Percentiles rank a stretch among this genome's conserved stretches.
Evolutionary conservation across 30 jellyfish, hydroid and myxozoan genomes (phyloP).

Genomic region (Nemopilema nomurai): DNA sequence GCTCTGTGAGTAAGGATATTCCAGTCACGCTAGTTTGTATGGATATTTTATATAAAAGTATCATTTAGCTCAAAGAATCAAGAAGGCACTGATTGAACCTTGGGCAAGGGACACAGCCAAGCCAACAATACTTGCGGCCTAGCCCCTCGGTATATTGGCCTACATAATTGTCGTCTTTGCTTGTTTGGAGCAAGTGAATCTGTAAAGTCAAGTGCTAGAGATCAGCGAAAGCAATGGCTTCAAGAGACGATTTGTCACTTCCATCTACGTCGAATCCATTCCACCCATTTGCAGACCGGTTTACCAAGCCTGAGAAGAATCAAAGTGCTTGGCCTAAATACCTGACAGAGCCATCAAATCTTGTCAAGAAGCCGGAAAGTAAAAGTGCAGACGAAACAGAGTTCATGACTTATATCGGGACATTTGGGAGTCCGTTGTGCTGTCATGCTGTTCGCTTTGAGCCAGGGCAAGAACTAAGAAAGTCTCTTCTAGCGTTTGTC

Average conservation of each 20-base stretch:
- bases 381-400: constrained; percentile 30
- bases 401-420: constrained; percentile 21
- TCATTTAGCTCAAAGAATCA: neutral
- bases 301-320: constrained; percentile 2
- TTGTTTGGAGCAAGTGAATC: neutral
- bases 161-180: neutral
- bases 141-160: neutral
- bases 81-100: neutral
- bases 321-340: constrained; percentile 29
- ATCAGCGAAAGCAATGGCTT: constrained; percentile 11
- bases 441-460: constrained; percentile 75
- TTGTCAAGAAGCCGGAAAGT: constrained; percentile 21
- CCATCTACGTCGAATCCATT: constrained; percentile 39
- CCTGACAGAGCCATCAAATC: neutral
- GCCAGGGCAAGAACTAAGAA: constrained; percentile 90
- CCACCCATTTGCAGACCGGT: constrained; percentile 13
- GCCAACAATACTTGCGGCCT: neutral
- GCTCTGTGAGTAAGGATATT: neutral
- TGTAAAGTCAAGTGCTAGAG: neutral
- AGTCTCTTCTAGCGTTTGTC: constrained; percentile 68
- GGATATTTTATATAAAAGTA: neutral
- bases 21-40: neutral
- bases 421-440: constrained; percentile 80
- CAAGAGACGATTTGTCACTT: constrained; percentile 19
- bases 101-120: neutral